Evolutionary conservation across 1,140 invertebrate species (phyloP), one percentile per base, ranked within the genome.

Genomic region (Drosophila azteca): DNA sequence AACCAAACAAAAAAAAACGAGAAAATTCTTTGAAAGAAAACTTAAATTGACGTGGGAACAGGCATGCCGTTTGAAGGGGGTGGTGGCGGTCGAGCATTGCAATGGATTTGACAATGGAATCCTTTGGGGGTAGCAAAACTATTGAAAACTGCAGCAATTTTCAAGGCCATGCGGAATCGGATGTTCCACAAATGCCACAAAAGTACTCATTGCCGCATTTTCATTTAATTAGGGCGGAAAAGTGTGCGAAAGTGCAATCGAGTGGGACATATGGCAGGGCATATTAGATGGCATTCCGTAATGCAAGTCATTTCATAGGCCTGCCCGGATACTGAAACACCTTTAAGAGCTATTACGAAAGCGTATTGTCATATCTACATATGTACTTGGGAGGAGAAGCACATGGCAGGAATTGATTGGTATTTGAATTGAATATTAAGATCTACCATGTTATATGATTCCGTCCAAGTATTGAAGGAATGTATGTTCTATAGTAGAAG

Each of bases 1-100:
- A 41, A 68, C 44, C 50, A 57, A 66, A 68, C 3, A 31, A 67
- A 67, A 64, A 69, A 22, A 43, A 3, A 67, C n/a, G n/a, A n/a
- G n/a, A 68, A 53, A 54, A 46, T 29, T 67, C 43, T 54, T 29
- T 67, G 8, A 17, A 55, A 13, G 15, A 9, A 39, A 69, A 69
- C 24, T 69, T 69, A 50, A 68, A 68, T 54, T 66, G 24, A 17
- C 22, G n/a, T 20, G 29, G 26, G 26, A 9, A 29, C 13, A 5
- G 26, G 49, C 48, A 13, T 29, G 35, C 24, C 24, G 24, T 26
- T 4, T 26, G 24, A 24, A 24, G 24, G 24, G 24, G 24, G 24
- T 5, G 24, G 24, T 26, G 24, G 24, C 5, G 24, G 24, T 26
- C 24, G 24, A 26, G 24, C 39, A 41, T 24, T 15, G 8, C 13